Evolutionary conservation across 2,797 vertebrate genomes (phyloP), one percentile per base, ranked within the genome.

Genomic region (Steatocranus sp.): DNA sequence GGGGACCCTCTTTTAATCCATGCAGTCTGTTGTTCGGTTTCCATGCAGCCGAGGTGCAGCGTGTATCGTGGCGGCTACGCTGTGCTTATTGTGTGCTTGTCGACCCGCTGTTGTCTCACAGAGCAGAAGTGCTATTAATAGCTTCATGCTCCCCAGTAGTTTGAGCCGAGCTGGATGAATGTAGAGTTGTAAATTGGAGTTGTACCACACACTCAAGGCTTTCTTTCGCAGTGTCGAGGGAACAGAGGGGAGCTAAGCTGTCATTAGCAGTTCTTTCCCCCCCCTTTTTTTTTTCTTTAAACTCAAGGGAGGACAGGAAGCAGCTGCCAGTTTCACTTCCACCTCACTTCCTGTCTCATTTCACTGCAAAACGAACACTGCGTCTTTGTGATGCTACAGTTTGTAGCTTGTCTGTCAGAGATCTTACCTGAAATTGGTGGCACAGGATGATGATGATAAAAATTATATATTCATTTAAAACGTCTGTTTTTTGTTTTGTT

Each of bases 121-220:
- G 87, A 89, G 94, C 86, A 84, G 77, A 85, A 41, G 78, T 82
- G 92, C 95, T 95, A 96, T 95, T 93, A 91, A 95, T 96, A 96
- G 93, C 92, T 78, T 38, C 15, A 23, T 8, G 75, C 92, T 93
- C 89, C 89, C 90, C 85, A 76, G 84, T 94, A 91, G 89, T n/a
- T n/a, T n/a, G n/a, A n/a, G n/a, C n/a, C n/a, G n/a, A n/a, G n/a
- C n/a, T n/a, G n/a, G n/a, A n/a, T n/a, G n/a, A n/a, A n/a, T n/a
- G n/a, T n/a, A n/a, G n/a, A n/a, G 87, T 91, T 91, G 89, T 92
- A 88, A 94, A 91, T 89, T 87, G 89, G 87, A 89, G 91, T 88
- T 83, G 87, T 18, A 86, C 50, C 83, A 56, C 83, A 56, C 87
- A 86, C 87, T 89, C 51, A 7, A 81, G 80, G 76, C 83, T 81